Base-by-base conservation (phyloP, 2,888 invertebrate genomes). In the Clivina fossor region DNA sequence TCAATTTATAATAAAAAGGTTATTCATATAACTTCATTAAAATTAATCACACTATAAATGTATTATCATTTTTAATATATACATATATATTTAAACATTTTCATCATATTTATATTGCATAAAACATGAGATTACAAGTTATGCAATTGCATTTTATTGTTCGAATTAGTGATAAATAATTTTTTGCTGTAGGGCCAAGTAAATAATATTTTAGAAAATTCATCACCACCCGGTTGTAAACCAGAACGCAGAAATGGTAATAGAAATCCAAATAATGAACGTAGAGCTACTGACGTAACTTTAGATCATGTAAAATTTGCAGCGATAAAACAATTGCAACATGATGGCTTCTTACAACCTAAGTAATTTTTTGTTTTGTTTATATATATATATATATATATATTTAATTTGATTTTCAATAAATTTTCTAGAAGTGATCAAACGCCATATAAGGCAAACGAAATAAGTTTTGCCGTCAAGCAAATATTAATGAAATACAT, bases 401-500 rank as follows among this genome's bases (percentile, higher is more conserved):
- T 22, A 35, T 28, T 15, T 26, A 44, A 26, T 4, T 13, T 44
- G 16, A 22, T 20, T 20, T n/a, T n/a, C 33, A 18, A 47, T 47
- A 37, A 46, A 37, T 22, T 38, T 44, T 56, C 3, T 19, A 41
- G 43, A 11, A 26, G 24, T 5, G 33, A 41, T 13, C 20, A 53
- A 26, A 19, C 38, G n/a, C 37, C 18, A 53, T 28, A 49, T 38
- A 49, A 56, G 47, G 65, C 69, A 30, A 68, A 66, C 8, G 79
- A 80, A 62, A 72, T 78, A 8, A 80, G 79, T 66, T 75, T 78
- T 69, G 77, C 75, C 28, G 80, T 81, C 62, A 78, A 78, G 64
- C 78, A 80, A 54, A 65, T 81, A 11, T 73, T 80, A 32, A 71
- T 78, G 71, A 81, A 81, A 62, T 81, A 81, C 65, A 67, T 80